Evolutionary conservation across 2,888 invertebrate genomes (phyloP).

Genomic region (Cataglyphis cursor): DNA sequence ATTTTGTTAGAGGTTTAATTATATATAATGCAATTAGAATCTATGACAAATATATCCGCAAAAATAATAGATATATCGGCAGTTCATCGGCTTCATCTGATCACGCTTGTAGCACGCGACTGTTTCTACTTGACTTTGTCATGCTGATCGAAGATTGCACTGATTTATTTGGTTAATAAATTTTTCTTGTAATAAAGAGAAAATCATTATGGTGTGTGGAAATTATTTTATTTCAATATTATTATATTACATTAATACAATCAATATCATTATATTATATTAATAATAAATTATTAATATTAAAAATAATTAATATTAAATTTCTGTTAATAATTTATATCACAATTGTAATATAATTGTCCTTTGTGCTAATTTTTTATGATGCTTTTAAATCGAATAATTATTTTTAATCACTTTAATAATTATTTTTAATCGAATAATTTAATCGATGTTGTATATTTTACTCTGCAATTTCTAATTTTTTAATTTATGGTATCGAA

Average conservation of each 20-base stretch:
- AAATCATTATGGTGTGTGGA: not conserved
- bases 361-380: not conserved
- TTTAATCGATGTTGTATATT: not conserved
- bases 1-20: not conserved
- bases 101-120: not conserved
- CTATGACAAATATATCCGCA: not conserved
- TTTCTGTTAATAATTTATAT: not conserved
- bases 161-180: not conserved
- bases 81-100: not conserved
- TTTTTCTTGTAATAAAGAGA: not conserved
- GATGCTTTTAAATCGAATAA: not conserved
- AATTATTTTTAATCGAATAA: not conserved
- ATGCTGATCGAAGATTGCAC: not conserved
- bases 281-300: too few species aligned
- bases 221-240: not conserved
- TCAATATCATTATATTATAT: too few species aligned
- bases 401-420: not conserved
- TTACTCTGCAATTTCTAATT: not conserved
- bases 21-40: not conserved
- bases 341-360: not conserved
- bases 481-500: not conserved
- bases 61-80: not conserved
- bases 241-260: not conserved
- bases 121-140: not conserved
- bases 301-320: not conserved